Evolutionary conservation across 2,113 vertebrate species (phyloP).

Genomic region (Trogon surrucura): DNA sequence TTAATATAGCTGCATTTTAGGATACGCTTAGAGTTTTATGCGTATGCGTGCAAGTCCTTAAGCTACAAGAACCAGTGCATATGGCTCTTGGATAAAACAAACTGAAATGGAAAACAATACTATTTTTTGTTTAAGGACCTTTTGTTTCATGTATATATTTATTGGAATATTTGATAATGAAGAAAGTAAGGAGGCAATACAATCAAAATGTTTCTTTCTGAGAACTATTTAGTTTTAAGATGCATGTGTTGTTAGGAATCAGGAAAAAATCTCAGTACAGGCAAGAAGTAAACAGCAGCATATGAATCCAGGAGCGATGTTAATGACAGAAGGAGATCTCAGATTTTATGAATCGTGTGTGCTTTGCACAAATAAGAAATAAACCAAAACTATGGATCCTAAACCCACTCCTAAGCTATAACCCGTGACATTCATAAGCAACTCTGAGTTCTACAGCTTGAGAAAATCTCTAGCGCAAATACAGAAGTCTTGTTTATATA

Average conservation of each 20-base stretch:
- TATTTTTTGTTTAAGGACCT: background rate
- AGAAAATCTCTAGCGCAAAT: conserved; percentile 46
- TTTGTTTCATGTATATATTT: background rate
- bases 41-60: background rate
- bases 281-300: background rate
- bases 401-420: background rate
- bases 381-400: background rate
- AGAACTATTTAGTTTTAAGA: background rate
- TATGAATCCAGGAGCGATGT: background rate
- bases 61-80: background rate
- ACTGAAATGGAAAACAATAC: background rate
- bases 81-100: background rate
- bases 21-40: background rate
- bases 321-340: background rate
- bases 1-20: background rate
- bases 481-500: conserved; percentile 53
- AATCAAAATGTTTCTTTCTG: background rate
- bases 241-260: background rate
- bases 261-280: background rate
- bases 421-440: background rate
- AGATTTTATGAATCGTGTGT: background rate
- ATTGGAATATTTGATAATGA: background rate
- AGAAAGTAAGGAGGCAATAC: background rate
- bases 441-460: background rate
- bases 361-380: background rate